Base-by-base conservation (phyloP, 2,113 vertebrate genomes). In the Sarotherodon lohbergeri region DNA sequence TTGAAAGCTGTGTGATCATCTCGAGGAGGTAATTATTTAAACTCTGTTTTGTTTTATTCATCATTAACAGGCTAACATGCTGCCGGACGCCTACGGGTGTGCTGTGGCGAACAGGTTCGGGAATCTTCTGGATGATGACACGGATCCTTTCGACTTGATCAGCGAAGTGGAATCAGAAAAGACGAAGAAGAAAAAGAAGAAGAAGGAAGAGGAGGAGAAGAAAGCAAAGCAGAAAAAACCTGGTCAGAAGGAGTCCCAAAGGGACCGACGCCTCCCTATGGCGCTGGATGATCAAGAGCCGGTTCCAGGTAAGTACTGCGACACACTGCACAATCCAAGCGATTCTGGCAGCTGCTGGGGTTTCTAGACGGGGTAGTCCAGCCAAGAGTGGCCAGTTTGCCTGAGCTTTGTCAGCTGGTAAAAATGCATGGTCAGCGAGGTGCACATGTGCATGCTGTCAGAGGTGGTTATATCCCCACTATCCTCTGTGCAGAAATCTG, bases 101-200 rank as follows among this genome's bases (percentile, higher is more conserved):
- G 91, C 90, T 1, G 96, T 98, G 46, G 95, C 96, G 61, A 99
- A 98, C 94, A 97, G 98, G 91, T 99, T 98, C 94, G 96, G 95
- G 80, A 94, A 97, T 73, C 98, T 99, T 34, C 95, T 97, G 89
- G 98, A 98, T 85, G 97, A 98, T 66, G 97, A 98, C 5, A 96
- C 96, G 2, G 98, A 99, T 91, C 98, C 98, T 24, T 97, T 98
- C 84, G 98, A 99, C 90, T 39, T 97, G 78, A 95, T 99, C 19
- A 95, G 90, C 27, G 93, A 97, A 87, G 96, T 95, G 19, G 96
- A 91, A 34, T 46, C 14, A 4, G 93, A 94, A 61, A 95, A 95
- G 57, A 92, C 94, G 55, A 92, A 89, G 17, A 90, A 82, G 56
- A 86, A 90, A 13, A 88, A 84, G 55, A 52, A 89, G 71, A 95